Evolutionary conservation across 2,113 vertebrate genomes (phyloP).

Genomic region (Melierax canorus): DNA sequence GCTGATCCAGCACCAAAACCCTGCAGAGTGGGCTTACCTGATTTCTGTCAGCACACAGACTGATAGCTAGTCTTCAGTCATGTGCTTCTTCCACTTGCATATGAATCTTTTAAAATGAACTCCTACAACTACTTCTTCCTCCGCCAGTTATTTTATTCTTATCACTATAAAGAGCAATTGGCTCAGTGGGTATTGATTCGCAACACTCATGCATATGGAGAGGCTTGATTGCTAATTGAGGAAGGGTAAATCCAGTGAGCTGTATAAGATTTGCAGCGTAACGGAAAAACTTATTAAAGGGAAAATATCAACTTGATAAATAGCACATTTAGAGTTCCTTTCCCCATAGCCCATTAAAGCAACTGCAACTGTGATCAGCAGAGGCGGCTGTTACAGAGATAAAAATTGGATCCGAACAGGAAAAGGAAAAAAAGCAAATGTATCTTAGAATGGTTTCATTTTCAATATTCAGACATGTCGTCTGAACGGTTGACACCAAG

Average conservation of each 20-base stretch:
- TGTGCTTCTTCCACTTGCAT: neutral
- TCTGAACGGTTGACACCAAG: neutral
- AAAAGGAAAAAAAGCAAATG: neutral
- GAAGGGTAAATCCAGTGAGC: neutral
- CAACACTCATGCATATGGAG: neutral
- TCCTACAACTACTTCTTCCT: neutral
- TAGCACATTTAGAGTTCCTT: neutral
- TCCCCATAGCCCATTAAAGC: neutral
- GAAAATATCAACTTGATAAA: slow-evolving; percentile 30
- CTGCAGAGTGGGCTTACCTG: neutral
- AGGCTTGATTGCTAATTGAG: slow-evolving; percentile 13
- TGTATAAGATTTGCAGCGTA: neutral
- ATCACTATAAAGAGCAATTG: neutral
- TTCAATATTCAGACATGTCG: neutral
- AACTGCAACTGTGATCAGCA: neutral
- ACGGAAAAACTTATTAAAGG: neutral
- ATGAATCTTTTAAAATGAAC: neutral
- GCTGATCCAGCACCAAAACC: neutral
- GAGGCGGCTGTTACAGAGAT: neutral
- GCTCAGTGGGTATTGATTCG: neutral
- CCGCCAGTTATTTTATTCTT: neutral
- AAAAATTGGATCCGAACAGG: neutral
- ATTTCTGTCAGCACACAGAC: neutral
- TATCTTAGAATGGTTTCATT: neutral
- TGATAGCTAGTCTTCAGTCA: neutral